A percentile compares a stretch with the other conserved stretches of the same genome.
These are phyloP conservation scores for Danio jaintianensis DNA, from an alignment of 2,797 vertebrate species.

Conservation along the genomic window DNA sequence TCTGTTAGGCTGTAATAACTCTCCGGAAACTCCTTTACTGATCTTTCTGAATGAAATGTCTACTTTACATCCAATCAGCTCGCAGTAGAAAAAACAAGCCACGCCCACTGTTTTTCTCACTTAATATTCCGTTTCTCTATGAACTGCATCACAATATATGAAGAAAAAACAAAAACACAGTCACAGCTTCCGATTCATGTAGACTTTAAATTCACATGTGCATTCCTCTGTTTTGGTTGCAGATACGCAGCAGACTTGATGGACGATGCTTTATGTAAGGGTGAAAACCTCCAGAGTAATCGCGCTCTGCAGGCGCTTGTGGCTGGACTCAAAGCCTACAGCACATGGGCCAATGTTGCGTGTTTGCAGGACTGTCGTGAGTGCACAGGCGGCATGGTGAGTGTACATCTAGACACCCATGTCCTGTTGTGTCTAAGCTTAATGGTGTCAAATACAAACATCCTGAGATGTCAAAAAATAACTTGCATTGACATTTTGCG, in stretches of 20 bases:
- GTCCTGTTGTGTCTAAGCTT: background rate
- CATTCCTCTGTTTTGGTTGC: background rate
- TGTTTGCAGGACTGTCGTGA: conserved; percentile 74
- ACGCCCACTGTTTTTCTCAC: too few relatives aligned
- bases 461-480: conserved; percentile 3
- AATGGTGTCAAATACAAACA: background rate
- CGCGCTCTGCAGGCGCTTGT: conserved; percentile 69
- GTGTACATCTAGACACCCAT: conserved; percentile 5
- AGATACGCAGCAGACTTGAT: conserved; percentile 68
- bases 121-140: too few relatives aligned
- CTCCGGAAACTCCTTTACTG: too few relatives aligned
- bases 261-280: conserved; percentile 68
- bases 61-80: too few relatives aligned
- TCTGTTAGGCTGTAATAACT: too few relatives aligned
- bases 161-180: too few relatives aligned
- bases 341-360: conserved; percentile 71
- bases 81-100: too few relatives aligned
- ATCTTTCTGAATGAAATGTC: too few relatives aligned
- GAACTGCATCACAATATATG: too few relatives aligned
- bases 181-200: too few relatives aligned
- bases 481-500: background rate
- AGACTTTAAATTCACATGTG: too few relatives aligned
- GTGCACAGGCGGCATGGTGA: conserved; percentile 73
- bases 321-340: conserved; percentile 74
- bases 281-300: conserved; percentile 65